Percentiles rank a stretch among this genome's conserved stretches.
Conservation (phyloP, 2,888 invertebrate species). For the Lasioglossum leucozonium region DNA sequence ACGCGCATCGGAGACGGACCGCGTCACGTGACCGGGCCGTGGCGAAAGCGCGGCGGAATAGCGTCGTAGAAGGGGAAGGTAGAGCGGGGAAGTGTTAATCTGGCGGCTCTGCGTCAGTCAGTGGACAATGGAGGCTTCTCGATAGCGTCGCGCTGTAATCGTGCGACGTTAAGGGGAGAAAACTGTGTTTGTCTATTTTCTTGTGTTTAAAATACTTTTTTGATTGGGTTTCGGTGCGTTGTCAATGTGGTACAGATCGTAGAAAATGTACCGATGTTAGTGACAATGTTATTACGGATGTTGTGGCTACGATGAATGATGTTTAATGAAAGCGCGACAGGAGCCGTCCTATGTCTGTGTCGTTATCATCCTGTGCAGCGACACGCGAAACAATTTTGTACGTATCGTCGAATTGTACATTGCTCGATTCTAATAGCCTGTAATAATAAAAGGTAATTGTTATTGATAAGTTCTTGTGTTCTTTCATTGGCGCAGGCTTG, state of each 20-base stretch:
- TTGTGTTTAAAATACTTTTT: neutral
- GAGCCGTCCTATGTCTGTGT: constrained; percentile 58
- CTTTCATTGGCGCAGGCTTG: neutral
- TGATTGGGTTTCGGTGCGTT: neutral
- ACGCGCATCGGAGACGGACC: no score
- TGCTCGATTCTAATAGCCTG: constrained; percentile 75
- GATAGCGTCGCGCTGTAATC: neutral
- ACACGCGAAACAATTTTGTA: constrained; percentile 71
- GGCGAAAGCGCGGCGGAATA: no score
- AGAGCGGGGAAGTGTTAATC: no score
- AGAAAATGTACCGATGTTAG: constrained; percentile 2
- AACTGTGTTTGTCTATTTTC: neutral
- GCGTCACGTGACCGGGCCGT: no score
- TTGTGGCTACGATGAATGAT: neutral
- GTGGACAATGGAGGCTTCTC: neutral
- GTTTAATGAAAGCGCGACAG: constrained; percentile 34
- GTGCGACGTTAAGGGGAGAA: neutral
- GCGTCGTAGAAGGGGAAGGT: no score
- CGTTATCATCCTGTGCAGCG: constrained; percentile 48
- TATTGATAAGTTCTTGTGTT: constrained; percentile 62
- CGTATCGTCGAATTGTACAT: constrained; percentile 74
- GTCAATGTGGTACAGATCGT: neutral
- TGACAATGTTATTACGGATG: constrained; percentile 3
- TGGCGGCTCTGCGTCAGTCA: neutral
- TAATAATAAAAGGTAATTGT: constrained; percentile 78